Evolutionary conservation across 2,113 vertebrate species (phyloP), one percentile per base, ranked within the genome.

Genomic region (Phalacrocorax brasilianus): DNA sequence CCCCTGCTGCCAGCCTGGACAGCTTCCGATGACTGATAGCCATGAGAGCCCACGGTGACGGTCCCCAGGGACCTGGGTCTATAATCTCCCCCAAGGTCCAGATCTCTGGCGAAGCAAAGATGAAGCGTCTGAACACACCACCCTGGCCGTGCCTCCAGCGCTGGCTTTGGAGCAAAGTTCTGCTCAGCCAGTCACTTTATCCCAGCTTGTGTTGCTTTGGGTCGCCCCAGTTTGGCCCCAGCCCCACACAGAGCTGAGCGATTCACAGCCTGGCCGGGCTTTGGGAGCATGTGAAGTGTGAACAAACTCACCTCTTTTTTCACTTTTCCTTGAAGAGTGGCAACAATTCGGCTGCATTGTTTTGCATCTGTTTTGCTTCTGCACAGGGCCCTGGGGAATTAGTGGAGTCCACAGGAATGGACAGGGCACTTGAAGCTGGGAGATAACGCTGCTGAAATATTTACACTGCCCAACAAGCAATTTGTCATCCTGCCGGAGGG

Each of bases 31-130:
- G 66, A 70, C 1, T 0, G 20, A 44, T 55, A 40, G 44, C 30
- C n/a, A 24, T 1, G 0, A 32, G 8, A 55, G 16, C 19, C 30
- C 3, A 0, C 15, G 24, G 38, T 71, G 67, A 32, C 27, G 9
- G 12, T 12, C 52, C 62, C n/a, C 21, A 49, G 30, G 21, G 59
- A 59, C n/a, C 42, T 20, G 24, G 2, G 42, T 40, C 15, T 38
- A 8, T 26, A 21, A 24, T 10, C 4, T 40, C 21, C 23, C 8
- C 1, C 3, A 47, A 56, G 47, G 53, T 44, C 65, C 68, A 66
- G 52, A 40, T 44, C 47, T 44, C 23, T 53, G 38, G 27, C 0
- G 14, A 17, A 24, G 61, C 40, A 35, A 4, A 75, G 40, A 28
- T 47, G 32, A 44, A 56, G 23, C 52, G 17, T 30, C 21, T 93